Conservation (phyloP, 2,888 invertebrate genomes). For the Heteropelma amictum region DNA sequence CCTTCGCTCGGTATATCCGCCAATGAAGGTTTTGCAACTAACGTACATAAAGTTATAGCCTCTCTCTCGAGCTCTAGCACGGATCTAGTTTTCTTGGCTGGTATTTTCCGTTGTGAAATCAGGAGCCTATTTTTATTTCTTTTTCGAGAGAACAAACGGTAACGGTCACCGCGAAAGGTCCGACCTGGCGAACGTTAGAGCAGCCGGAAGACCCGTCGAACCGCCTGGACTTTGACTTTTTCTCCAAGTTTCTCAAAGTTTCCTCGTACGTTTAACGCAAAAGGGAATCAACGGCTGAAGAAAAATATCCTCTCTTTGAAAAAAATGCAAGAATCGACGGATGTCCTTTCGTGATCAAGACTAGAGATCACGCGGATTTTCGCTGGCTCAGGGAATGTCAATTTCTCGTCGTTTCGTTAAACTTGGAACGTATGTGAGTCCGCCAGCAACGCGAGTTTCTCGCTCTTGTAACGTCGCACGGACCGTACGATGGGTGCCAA, state of each 20-base stretch:
- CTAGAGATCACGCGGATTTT: too few species aligned
- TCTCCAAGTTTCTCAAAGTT: too few species aligned
- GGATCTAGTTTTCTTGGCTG: slow-evolving; percentile 16
- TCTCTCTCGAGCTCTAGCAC: background rate
- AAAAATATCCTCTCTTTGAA: too few species aligned
- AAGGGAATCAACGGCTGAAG: too few species aligned
- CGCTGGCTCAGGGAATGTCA: too few species aligned
- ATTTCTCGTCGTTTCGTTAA: too few species aligned
- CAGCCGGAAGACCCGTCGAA: background rate
- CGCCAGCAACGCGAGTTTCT: too few species aligned
- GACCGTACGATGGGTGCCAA: too few species aligned
- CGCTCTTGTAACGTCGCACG: background rate
- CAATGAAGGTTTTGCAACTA: slow-evolving; percentile 31
- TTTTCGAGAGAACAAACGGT: background rate
- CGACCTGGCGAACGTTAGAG: background rate
- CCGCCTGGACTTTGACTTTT: slow-evolving; percentile 7
- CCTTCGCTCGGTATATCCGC: slow-evolving; percentile 31
- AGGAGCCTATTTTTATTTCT: background rate
- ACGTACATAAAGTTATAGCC: background rate
- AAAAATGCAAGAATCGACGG: too few species aligned
- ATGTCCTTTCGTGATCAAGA: too few species aligned
- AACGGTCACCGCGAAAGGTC: slow-evolving; percentile 12
- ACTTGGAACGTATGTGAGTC: slow-evolving; percentile 6
- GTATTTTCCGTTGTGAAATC: slow-evolving; percentile 30
- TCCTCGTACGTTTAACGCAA: too few species aligned